These are phyloP conservation scores for Micromussa lordhowensis DNA, from an alignment of 92 coral and sea anemone genomes.

Conservation along the genomic window DNA sequence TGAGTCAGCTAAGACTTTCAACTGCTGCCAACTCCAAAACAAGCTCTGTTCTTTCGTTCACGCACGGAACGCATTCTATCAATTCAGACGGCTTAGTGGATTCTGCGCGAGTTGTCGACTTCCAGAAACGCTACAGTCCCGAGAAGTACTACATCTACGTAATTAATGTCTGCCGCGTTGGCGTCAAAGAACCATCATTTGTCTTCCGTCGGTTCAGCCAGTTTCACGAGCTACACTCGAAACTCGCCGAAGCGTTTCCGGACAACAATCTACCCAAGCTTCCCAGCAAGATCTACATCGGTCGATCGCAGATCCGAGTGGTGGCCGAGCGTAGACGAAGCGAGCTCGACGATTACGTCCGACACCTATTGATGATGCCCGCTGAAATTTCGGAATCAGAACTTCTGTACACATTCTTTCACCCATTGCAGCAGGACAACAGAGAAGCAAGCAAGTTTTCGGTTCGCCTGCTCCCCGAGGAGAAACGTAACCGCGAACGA, in stretches of 20 bases:
- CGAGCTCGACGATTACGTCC: constrained; percentile 90
- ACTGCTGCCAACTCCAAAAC: constrained; percentile 47
- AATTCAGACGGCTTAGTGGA: constrained; percentile 80
- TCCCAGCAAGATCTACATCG: constrained; percentile 93
- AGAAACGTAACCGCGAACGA: constrained; percentile 81
- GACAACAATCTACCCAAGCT: constrained; percentile 81
- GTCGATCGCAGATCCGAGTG: constrained; percentile 96
- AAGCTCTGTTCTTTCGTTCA: constrained; percentile 87
- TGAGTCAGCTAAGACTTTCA: constrained; percentile 77
- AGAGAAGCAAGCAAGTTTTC: constrained; percentile 83
- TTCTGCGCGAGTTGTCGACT: constrained; percentile 97
- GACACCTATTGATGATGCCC: constrained; percentile 83
- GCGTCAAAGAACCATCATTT: constrained; percentile 76
- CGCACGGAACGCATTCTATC: constrained; percentile 74
- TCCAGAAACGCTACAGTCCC: constrained; percentile 94
- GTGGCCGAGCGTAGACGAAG: constrained; percentile 98
- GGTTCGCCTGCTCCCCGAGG: constrained; percentile 90
- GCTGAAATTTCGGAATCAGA: constrained; percentile 82
- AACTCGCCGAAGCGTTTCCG: constrained; percentile 88
- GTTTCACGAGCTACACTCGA: constrained; percentile 91
- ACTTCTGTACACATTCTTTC: constrained; percentile 93
- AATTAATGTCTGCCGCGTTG: constrained; percentile 87
- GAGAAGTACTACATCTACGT: constrained; percentile 96
- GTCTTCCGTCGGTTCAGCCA: constrained; percentile 96
- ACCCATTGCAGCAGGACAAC: constrained; percentile 80